A percentile compares a stretch with the other conserved stretches of the same genome.
Evolutionary conservation across 2,113 vertebrate species (phyloP).

Genomic region (Agapornis roseicollis): DNA sequence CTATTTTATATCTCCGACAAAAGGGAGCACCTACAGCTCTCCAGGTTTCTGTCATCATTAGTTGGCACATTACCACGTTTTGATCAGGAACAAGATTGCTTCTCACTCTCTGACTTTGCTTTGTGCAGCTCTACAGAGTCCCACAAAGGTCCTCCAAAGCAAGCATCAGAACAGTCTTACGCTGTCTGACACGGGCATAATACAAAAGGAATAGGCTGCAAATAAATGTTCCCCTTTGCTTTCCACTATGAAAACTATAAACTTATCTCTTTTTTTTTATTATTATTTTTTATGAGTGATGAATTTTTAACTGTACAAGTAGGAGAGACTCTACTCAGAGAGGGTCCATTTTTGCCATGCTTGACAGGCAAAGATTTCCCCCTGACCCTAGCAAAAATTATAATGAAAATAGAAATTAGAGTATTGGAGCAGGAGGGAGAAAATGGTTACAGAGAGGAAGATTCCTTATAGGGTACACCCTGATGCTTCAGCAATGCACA

Average conservation of each 20-base stretch:
- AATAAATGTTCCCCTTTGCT: neutral
- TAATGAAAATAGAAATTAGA: neutral
- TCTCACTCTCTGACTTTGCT: neutral
- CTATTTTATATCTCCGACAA: neutral
- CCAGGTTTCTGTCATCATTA: slow-evolving; percentile 24
- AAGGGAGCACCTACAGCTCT: slow-evolving; percentile 27
- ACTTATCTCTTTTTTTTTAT: neutral
- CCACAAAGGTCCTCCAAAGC: slow-evolving; percentile 14
- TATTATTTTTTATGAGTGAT: neutral
- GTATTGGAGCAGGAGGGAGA: neutral
- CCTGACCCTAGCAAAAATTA: neutral
- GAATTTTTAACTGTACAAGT: neutral
- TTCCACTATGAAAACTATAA: neutral
- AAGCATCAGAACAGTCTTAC: neutral
- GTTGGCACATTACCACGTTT: neutral
- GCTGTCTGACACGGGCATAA: neutral
- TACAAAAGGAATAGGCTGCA: neutral
- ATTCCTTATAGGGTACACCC: neutral
- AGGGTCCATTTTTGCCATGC: neutral
- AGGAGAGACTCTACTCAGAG: neutral
- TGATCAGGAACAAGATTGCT: slow-evolving; percentile 21
- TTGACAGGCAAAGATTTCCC: neutral
- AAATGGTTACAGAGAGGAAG: neutral
- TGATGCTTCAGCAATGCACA: neutral
- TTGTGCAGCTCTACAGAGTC: neutral